phyloP scores from a whole-genome alignment of 2,797 vertebrate species.

The Anguilla anguilla region DNA sequence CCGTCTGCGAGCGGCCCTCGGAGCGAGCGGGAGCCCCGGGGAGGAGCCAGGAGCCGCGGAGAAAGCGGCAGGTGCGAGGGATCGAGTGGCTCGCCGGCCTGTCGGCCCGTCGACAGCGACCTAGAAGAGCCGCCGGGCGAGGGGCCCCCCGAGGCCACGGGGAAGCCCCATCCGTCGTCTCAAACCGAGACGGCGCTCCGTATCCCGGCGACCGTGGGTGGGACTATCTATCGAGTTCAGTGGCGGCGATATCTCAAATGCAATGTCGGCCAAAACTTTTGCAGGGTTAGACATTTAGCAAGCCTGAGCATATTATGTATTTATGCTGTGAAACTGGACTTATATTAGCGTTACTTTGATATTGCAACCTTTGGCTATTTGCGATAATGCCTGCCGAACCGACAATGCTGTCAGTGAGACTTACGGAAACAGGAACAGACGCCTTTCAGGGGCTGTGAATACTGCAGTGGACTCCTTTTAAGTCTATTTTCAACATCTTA shows the following conservation, averaged over 20 bases:
- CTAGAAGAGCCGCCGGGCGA: neutral
- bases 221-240: neutral
- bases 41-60: neutral
- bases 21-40: neutral
- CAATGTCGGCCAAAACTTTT: neutral
- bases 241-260: conserved; percentile 68
- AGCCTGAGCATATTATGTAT: neutral
- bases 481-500: neutral
- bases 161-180: neutral
- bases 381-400: neutral
- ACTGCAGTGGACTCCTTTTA: neutral
- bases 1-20: neutral
- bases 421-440: neutral
- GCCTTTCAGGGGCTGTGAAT: neutral
- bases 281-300: too few species aligned
- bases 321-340: neutral
- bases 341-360: neutral
- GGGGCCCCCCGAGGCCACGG: neutral
- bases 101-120: conserved; percentile 1
- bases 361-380: neutral
- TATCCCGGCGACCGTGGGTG: neutral
- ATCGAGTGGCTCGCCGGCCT: neutral
- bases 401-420: neutral
- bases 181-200: neutral
- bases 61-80: conserved; percentile 8